Conservation (phyloP, 2,113 vertebrate species). For the Pipa parva region DNA sequence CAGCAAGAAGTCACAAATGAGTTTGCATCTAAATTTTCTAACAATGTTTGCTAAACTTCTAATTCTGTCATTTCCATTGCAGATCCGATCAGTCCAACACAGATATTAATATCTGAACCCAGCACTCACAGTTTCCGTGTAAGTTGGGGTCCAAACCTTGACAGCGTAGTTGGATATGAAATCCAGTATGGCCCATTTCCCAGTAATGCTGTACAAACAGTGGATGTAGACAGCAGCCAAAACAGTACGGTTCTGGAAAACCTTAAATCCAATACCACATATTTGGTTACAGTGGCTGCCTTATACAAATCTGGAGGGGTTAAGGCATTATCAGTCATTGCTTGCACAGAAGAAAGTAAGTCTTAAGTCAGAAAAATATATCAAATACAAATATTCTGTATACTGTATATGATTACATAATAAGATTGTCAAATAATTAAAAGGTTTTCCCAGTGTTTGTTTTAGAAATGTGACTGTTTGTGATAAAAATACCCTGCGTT, state of each 20-base stretch:
- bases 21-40: no score
- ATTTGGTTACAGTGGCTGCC: slow-evolving; percentile 83
- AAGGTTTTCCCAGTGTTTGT: no score
- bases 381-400: no score
- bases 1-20: no score
- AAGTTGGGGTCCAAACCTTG: slow-evolving; percentile 78
- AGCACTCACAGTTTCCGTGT: slow-evolving; percentile 70
- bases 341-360: slow-evolving; percentile 80
- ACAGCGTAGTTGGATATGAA: slow-evolving; percentile 61
- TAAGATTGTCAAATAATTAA: no score
- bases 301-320: slow-evolving; percentile 72
- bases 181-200: slow-evolving; percentile 77
- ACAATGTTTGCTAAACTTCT: fast-evolving
- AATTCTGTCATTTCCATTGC: neutral
- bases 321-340: slow-evolving; percentile 82
- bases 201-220: slow-evolving; percentile 55
- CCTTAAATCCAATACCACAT: slow-evolving; percentile 78
- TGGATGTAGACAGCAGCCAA: slow-evolving; percentile 60
- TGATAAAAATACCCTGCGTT: no score
- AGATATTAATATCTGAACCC: slow-evolving; percentile 74
- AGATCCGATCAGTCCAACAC: slow-evolving; percentile 67
- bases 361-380: neutral
- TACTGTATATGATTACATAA: no score
- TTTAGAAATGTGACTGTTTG: no score
- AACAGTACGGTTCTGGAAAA: slow-evolving; percentile 77